A percentile compares a stretch with the other conserved stretches of the same genome.
Evolutionary conservation across 2,797 vertebrate species (phyloP).

Genomic region (Smutsia temminckii): DNA sequence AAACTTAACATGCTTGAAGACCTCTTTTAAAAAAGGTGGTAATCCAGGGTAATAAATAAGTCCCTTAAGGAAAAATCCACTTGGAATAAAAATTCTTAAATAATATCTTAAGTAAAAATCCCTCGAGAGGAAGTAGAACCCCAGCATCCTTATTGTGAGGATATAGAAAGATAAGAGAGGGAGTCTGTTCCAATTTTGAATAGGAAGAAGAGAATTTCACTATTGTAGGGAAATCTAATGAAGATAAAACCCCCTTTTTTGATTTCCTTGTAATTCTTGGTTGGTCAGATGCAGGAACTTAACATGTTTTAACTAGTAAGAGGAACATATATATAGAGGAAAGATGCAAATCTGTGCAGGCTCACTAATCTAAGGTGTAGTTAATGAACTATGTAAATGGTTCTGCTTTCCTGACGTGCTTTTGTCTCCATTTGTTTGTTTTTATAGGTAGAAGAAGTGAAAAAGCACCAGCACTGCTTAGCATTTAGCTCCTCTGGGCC

Average conservation of each 20-base stretch:
- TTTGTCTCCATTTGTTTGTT: neutral
- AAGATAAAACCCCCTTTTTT: neutral
- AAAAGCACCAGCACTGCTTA: constrained; percentile 98
- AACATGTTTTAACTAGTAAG: neutral
- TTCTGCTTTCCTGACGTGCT: neutral
- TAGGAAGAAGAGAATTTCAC: constrained; percentile 26
- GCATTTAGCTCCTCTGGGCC: constrained; percentile 97
- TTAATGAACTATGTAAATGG: neutral
- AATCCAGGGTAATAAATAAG: constrained; percentile 29
- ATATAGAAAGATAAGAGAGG: neutral
- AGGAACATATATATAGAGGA: neutral
- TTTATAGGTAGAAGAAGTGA: constrained; percentile 96
- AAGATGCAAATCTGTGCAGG: neutral
- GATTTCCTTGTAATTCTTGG: neutral
- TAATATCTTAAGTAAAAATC: neutral
- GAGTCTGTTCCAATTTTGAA: neutral
- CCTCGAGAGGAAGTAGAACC: constrained; percentile 8
- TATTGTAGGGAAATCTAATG: neutral
- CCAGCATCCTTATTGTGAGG: neutral
- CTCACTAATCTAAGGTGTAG: neutral
- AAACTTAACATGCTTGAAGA: constrained; percentile 14
- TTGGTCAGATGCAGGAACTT: neutral
- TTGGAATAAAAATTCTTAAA: neutral
- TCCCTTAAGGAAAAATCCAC: neutral
- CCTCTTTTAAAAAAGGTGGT: neutral